These are phyloP conservation scores for Otis tarda DNA, from an alignment of 2,113 vertebrate genomes.

Conservation along the genomic window DNA sequence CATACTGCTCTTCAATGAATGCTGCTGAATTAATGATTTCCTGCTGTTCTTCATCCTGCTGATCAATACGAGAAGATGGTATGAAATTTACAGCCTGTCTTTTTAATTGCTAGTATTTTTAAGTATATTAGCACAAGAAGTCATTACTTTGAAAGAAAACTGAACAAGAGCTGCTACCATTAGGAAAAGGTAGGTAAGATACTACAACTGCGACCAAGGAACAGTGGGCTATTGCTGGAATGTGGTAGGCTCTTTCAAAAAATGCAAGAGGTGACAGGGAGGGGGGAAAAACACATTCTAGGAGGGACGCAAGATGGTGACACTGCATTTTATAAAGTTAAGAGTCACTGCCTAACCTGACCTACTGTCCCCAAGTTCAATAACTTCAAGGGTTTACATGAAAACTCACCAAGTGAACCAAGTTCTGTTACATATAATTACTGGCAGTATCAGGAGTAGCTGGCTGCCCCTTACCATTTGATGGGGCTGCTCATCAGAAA, in stretches of 20 bases:
- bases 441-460: not conserved
- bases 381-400: not conserved
- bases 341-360: not conserved
- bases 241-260: not conserved
- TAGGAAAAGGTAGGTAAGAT: not conserved
- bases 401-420: not conserved
- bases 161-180: not conserved
- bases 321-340: not conserved
- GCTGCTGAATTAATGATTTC: slow-evolving; percentile 87
- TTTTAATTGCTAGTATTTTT: not conserved
- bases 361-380: not conserved
- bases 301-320: not conserved
- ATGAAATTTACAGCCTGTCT: not conserved
- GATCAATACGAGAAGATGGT: slow-evolving; percentile 9
- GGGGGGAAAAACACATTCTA: not conserved
- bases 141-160: not conserved
- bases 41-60: slow-evolving; percentile 86
- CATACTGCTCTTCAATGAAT: slow-evolving; percentile 85
- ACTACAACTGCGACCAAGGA: not conserved
- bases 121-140: not conserved
- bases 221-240: not conserved
- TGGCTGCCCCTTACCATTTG: not conserved
- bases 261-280: not conserved
- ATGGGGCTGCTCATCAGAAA: not conserved
- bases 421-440: not conserved